Evolutionary conservation across 2,113 vertebrate species (phyloP).

Genomic region (Petrocephalus microphthalmus): DNA sequence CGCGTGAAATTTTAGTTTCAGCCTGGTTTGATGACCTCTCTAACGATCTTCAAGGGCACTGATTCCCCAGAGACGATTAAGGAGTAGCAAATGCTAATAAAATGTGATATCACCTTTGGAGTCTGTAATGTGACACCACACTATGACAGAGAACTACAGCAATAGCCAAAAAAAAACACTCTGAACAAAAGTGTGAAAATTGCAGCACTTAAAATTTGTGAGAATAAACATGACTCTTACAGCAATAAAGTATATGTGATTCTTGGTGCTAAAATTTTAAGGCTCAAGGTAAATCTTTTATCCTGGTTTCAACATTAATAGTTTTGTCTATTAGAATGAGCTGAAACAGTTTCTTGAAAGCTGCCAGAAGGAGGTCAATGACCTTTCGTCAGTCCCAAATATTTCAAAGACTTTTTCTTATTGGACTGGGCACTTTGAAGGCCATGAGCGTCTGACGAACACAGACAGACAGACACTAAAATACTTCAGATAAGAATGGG

Average conservation of each 20-base stretch:
- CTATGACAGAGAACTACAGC: neutral
- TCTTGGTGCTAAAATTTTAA: neutral
- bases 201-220: neutral
- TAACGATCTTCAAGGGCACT: neutral
- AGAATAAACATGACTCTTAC: neutral
- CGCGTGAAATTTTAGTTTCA: neutral
- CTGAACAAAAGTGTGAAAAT: neutral
- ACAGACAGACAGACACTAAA: slow-evolving; percentile 17
- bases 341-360: neutral
- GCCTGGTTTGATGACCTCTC: neutral
- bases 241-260: neutral
- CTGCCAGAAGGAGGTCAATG: neutral
- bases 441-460: slow-evolving; percentile 6
- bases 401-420: slow-evolving; percentile 16
- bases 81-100: neutral
- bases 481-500: slow-evolving; percentile 20
- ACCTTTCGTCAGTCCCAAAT: neutral
- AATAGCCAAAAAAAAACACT: neutral
- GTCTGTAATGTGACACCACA: neutral
- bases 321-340: neutral
- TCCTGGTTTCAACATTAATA: neutral
- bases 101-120: slow-evolving; percentile 1
- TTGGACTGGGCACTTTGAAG: slow-evolving; percentile 13
- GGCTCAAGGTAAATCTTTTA: neutral
- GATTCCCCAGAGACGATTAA: neutral